Evolutionary conservation across 2,797 vertebrate genomes (phyloP).

Genomic region (Anguilla megastoma): DNA sequence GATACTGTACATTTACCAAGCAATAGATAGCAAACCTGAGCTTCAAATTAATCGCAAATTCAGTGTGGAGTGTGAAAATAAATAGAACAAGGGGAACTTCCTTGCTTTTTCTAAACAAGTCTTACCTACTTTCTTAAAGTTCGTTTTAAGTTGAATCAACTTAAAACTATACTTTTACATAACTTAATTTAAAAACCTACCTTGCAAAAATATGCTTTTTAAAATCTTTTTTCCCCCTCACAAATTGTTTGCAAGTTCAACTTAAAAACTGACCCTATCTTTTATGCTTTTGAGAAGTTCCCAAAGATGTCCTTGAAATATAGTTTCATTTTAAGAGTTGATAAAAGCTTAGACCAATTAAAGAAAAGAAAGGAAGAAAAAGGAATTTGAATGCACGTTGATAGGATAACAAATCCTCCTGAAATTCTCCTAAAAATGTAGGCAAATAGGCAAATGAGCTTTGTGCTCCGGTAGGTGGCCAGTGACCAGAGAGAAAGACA

Average conservation of each 20-base stretch:
- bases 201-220: too few relatives aligned
- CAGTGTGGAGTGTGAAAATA: not conserved
- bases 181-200: too few relatives aligned
- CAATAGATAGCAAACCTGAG: not conserved
- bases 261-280: conserved; percentile 34
- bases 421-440: conserved; percentile 41
- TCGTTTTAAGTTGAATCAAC: too few relatives aligned
- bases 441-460: conserved; percentile 41
- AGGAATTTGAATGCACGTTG: conserved; percentile 55
- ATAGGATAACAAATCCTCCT: conserved; percentile 57
- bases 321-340: conserved; percentile 41
- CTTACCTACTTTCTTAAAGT: not conserved
- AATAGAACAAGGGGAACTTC: not conserved
- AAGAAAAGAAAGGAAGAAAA: conserved; percentile 18
- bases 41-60: not conserved
- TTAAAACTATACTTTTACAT: too few relatives aligned
- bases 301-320: conserved; percentile 48
- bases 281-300: conserved; percentile 29
- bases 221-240: not conserved
- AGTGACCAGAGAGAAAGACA: conserved; percentile 31
- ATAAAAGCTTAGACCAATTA: conserved; percentile 39
- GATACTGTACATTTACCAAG: not conserved
- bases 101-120: not conserved
- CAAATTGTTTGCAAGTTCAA: conserved; percentile 40
- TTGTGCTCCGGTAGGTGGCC: conserved; percentile 35